Conservation (phyloP, 2,113 vertebrate genomes). For the Panurus biarmicus region DNA sequence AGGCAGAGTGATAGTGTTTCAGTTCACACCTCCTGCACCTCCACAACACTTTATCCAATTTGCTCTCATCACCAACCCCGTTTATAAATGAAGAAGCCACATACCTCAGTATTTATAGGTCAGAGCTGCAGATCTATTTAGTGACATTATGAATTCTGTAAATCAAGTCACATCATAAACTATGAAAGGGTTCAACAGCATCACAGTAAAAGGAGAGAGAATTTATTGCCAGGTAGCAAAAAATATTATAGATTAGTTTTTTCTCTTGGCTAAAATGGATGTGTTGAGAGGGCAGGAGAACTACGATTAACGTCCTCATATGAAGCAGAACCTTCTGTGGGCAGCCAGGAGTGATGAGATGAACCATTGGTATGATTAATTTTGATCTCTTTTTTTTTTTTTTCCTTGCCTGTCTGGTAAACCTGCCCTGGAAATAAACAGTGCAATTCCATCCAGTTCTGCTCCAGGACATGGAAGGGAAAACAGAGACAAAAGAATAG, state of each 20-base stretch:
- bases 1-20: neutral
- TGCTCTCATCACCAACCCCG: neutral
- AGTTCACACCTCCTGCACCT: neutral
- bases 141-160: constrained; percentile 6
- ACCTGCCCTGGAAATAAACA: neutral
- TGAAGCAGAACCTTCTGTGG: neutral
- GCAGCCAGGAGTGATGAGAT: neutral
- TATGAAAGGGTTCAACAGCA: neutral
- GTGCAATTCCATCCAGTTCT: neutral
- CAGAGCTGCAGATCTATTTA: neutral
- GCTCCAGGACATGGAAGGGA: neutral
- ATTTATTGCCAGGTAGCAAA: neutral
- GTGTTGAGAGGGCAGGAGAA: neutral
- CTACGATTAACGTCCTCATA: neutral
- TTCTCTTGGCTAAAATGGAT: neutral
- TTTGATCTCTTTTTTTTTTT: neutral
- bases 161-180: constrained; percentile 15
- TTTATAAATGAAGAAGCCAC: constrained; percentile 14
- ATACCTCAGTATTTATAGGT: constrained; percentile 10
- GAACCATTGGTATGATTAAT: neutral
- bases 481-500: neutral
- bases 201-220: neutral
- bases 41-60: constrained; percentile 5
- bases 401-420: neutral
- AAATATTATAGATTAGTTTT: neutral